Evolutionary conservation across 2,113 vertebrate genomes (phyloP).

Genomic region (Urocolius indicus): DNA sequence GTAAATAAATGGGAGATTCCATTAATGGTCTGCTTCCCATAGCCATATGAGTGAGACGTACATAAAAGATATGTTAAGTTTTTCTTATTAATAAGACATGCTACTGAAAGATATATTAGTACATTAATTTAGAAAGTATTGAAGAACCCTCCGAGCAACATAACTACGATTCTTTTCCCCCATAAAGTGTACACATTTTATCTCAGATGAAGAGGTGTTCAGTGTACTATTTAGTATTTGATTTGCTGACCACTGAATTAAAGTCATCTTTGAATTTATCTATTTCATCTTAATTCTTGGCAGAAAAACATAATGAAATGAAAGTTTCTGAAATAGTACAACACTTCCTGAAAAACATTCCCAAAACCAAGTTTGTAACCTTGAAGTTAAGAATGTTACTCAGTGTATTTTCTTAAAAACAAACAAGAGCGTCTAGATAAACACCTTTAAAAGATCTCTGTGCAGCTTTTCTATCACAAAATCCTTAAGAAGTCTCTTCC

Average conservation of each 20-base stretch:
- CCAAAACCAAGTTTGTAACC: constrained; percentile 54
- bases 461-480: constrained; percentile 70
- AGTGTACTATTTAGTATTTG: constrained; percentile 51
- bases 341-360: constrained; percentile 64
- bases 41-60: background rate
- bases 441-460: constrained; percentile 71
- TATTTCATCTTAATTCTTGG: constrained; percentile 45
- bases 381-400: constrained; percentile 67
- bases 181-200: constrained; percentile 34
- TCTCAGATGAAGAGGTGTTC: constrained; percentile 43
- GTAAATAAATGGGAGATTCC: constrained; percentile 45
- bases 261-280: constrained; percentile 40
- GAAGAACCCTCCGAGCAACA: constrained; percentile 38
- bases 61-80: background rate
- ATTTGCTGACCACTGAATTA: constrained; percentile 49
- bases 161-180: constrained; percentile 43
- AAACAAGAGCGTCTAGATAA: constrained; percentile 64
- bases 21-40: constrained; percentile 4
- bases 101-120: constrained; percentile 50
- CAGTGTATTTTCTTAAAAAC: constrained; percentile 68
- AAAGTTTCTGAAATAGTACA: constrained; percentile 38
- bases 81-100: constrained; percentile 55
- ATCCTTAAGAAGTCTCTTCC: constrained; percentile 70
- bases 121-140: constrained; percentile 59
- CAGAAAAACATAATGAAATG: constrained; percentile 31